Evolutionary conservation across 2,888 invertebrate species (phyloP).

Genomic region (Mesoligia furuncula): DNA sequence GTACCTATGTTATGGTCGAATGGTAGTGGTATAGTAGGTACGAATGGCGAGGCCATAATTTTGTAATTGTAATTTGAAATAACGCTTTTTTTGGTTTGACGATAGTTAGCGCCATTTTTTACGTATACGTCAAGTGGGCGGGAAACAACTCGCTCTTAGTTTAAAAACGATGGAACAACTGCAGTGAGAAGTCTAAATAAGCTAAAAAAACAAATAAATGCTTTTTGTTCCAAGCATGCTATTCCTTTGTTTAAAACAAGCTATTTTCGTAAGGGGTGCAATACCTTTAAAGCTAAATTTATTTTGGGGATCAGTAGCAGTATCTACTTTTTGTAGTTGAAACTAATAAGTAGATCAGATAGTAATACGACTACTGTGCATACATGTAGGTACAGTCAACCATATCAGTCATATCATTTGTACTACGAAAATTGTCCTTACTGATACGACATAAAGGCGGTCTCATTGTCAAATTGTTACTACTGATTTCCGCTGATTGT

Average conservation of each 20-base stretch:
- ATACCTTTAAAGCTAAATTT: background rate
- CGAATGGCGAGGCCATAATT: no score
- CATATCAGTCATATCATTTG: background rate
- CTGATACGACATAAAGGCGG: background rate
- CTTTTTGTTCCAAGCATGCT: background rate
- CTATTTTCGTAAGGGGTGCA: background rate
- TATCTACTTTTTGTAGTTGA: background rate
- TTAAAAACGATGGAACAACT: background rate
- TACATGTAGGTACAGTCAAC: background rate
- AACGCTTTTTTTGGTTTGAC: no score
- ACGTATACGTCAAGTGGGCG: no score
- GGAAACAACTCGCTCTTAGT: background rate
- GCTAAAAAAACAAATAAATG: background rate
- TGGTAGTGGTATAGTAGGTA: no score
- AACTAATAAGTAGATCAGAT: background rate
- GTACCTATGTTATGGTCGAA: no score
- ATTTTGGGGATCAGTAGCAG: background rate
- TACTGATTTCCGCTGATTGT: background rate
- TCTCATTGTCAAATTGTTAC: background rate
- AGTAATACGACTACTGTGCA: background rate
- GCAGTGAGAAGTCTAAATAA: background rate
- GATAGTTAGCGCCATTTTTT: no score
- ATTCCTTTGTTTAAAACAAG: background rate
- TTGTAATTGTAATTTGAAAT: no score
- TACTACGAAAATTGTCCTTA: no score